phyloP scores from a whole-genome alignment of 2,888 invertebrate species.

The Invenusta paracnida region DNA sequence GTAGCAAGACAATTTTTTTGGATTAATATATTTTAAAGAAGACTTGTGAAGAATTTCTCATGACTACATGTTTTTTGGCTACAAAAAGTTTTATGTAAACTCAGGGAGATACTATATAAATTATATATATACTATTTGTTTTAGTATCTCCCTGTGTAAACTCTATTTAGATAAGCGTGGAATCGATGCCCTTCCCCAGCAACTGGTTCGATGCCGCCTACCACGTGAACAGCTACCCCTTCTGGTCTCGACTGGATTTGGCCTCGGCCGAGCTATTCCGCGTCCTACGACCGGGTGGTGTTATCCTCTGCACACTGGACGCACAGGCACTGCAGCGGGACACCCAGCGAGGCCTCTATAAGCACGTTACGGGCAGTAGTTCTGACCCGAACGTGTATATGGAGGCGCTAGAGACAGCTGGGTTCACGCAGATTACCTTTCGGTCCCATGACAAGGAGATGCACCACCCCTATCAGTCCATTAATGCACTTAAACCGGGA shows the following conservation, averaged over 20 bases:
- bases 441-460: background rate
- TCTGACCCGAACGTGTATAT: slow-evolving; percentile 51
- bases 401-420: slow-evolving; percentile 48
- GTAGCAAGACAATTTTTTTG: too few species aligned
- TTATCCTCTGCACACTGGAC: slow-evolving; percentile 50
- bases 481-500: background rate
- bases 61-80: too few species aligned
- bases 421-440: slow-evolving; percentile 49
- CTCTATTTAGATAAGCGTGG: slow-evolving; percentile 45
- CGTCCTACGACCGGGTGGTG: slow-evolving; percentile 51
- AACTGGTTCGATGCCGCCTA: slow-evolving; percentile 52
- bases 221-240: slow-evolving; percentile 54
- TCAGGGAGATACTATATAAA: too few species aligned
- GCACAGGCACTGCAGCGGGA: slow-evolving; percentile 44
- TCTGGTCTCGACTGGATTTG: slow-evolving; percentile 50
- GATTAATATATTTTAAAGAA: too few species aligned
- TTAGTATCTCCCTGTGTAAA: too few species aligned
- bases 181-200: slow-evolving; percentile 49
- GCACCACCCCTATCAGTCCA: background rate
- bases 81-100: too few species aligned
- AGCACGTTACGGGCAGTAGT: slow-evolving; percentile 42
- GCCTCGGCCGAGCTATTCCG: slow-evolving; percentile 50
- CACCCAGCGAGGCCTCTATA: background rate
- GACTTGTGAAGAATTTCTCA: too few species aligned
- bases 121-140: too few species aligned